Evolutionary conservation across 2,113 vertebrate genomes (phyloP).

Genomic region (Psephotus haematonotus): DNA sequence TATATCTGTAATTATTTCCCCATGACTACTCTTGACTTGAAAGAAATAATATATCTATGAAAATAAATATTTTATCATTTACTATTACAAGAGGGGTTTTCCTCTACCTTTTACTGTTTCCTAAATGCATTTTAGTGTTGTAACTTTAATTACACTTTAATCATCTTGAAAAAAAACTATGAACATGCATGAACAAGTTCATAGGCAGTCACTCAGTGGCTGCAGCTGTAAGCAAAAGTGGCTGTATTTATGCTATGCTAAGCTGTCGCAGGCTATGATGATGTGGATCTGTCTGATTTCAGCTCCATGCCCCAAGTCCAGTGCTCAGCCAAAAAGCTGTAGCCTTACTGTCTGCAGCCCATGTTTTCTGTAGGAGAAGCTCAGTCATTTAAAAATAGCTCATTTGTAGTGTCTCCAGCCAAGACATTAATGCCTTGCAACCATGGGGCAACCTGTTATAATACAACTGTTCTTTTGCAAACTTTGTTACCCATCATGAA

Average conservation of each 20-base stretch:
- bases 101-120: neutral
- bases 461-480: neutral
- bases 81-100: neutral
- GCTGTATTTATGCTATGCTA: neutral
- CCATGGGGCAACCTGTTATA: neutral
- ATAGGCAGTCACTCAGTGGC: neutral
- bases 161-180: neutral
- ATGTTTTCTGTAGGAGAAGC: neutral
- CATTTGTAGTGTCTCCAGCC: neutral
- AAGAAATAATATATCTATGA: neutral
- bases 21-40: neutral
- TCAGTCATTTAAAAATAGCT: neutral
- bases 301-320: neutral
- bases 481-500: neutral
- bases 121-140: neutral
- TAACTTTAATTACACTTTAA: neutral
- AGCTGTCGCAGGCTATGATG: accelerated
- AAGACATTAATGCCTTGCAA: neutral
- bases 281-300: neutral
- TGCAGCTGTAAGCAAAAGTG: neutral
- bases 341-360: too few species aligned
- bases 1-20: conserved; percentile 7
- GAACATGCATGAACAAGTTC: neutral
- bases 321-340: accelerated
- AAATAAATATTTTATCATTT: conserved; percentile 9